phyloP scores from a whole-genome alignment of 2,888 invertebrate genomes.

The Cryptosula pallasiana region DNA sequence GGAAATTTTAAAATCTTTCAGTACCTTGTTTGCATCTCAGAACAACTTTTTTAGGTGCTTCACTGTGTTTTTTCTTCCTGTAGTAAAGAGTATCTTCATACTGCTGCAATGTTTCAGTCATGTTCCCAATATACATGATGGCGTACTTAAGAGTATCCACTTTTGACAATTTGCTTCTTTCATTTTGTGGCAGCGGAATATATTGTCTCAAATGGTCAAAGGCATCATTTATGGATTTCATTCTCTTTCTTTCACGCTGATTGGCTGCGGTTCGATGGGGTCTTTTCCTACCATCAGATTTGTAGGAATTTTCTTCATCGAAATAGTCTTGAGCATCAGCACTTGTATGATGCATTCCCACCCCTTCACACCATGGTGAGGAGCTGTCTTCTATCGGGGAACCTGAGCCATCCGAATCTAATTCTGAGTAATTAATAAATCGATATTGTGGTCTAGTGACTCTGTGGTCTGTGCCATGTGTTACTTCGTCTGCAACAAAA shows the following conservation, averaged over 20 bases:
- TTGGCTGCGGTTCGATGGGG: constrained; percentile 23
- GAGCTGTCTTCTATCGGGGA: background rate
- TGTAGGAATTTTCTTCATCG: background rate
- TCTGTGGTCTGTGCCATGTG: background rate
- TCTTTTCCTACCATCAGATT: background rate
- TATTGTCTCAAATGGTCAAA: constrained; percentile 15
- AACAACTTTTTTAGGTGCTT: constrained; percentile 24
- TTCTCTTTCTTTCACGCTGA: constrained; percentile 22
- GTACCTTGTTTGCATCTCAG: constrained; percentile 19
- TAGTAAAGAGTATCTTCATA: constrained; percentile 24
- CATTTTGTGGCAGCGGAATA: constrained; percentile 18
- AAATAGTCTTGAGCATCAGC: background rate
- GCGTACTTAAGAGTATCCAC: constrained; percentile 23
- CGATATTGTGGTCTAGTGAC: constrained; percentile 3
- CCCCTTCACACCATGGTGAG: background rate
- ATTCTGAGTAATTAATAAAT: constrained; percentile 13
- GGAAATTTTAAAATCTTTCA: too few species aligned
- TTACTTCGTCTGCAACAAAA: background rate
- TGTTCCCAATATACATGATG: constrained; percentile 22
- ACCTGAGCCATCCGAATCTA: background rate
- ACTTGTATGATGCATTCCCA: background rate
- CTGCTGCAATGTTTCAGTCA: constrained; percentile 23
- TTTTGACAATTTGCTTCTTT: constrained; percentile 22
- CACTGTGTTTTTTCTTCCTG: constrained; percentile 24
- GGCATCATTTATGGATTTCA: constrained; percentile 24